phyloP scores from a whole-genome alignment of 2,113 vertebrate genomes.

The Ursus arctos region DNA sequence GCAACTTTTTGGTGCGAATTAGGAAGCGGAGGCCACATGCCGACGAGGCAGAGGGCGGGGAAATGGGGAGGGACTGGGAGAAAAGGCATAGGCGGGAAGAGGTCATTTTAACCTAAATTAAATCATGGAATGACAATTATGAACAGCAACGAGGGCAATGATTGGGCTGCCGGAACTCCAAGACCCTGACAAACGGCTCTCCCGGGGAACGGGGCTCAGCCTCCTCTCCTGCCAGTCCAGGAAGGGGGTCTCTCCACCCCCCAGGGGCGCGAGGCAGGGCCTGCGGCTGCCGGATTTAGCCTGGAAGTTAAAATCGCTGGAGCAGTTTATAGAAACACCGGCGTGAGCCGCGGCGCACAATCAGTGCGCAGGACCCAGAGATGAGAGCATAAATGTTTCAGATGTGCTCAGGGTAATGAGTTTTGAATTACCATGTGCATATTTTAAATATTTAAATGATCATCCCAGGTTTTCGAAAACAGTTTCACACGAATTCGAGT shows the following conservation, averaged over 20 bases:
- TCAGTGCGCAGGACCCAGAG: slow-evolving; percentile 85
- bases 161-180: slow-evolving; percentile 78
- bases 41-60: not conserved
- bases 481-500: slow-evolving; percentile 53
- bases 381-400: slow-evolving; percentile 79
- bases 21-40: not conserved
- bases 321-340: slow-evolving; percentile 77
- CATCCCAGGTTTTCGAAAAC: slow-evolving; percentile 76
- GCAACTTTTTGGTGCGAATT: not conserved
- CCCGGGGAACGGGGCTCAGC: slow-evolving; percentile 75
- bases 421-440: slow-evolving; percentile 86
- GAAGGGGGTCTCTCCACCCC: slow-evolving; percentile 81
- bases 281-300: slow-evolving; percentile 73
- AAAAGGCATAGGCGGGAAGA: slow-evolving; percentile 8
- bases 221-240: slow-evolving; percentile 80
- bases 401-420: slow-evolving; percentile 84
- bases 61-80: not conserved
- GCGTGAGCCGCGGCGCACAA: slow-evolving; percentile 73
- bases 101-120: slow-evolving; percentile 76
- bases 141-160: slow-evolving; percentile 67
- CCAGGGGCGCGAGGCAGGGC: slow-evolving; percentile 80
- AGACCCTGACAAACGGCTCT: slow-evolving; percentile 80
- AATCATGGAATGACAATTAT: slow-evolving; percentile 76
- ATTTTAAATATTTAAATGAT: slow-evolving; percentile 81
- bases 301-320: slow-evolving; percentile 85